Conservation (phyloP, 2,113 vertebrate genomes). For the Lagenorhynchus albirostris region DNA sequence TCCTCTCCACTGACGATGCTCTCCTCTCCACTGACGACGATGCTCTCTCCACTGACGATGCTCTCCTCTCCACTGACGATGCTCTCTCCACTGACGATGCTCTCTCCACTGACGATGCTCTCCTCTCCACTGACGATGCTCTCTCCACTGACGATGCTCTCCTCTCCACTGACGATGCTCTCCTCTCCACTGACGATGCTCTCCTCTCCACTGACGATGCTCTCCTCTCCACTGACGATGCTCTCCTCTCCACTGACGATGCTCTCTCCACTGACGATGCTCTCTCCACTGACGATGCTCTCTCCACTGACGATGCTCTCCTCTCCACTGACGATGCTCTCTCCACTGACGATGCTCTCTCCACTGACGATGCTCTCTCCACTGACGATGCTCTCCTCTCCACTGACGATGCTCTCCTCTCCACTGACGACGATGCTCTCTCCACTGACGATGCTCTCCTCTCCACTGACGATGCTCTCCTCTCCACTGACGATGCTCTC, state of each 20-base stretch:
- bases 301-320: rapidly evolving
- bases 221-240: rapidly evolving
- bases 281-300: rapidly evolving
- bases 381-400: rapidly evolving
- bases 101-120: rapidly evolving
- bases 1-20: rapidly evolving
- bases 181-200: rapidly evolving
- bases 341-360: rapidly evolving
- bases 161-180: rapidly evolving
- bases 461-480: rapidly evolving
- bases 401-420: no score
- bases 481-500: no score
- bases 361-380: rapidly evolving
- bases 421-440: no score
- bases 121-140: no score
- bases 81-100: rapidly evolving
- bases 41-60: rapidly evolving
- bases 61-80: no score
- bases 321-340: no score
- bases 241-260: no score
- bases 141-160: rapidly evolving
- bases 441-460: rapidly evolving
- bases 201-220: rapidly evolving
- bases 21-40: no score
- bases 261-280: rapidly evolving